Evolutionary conservation across 2,888 invertebrate species (phyloP).

Genomic region (Lathronympha strigana): DNA sequence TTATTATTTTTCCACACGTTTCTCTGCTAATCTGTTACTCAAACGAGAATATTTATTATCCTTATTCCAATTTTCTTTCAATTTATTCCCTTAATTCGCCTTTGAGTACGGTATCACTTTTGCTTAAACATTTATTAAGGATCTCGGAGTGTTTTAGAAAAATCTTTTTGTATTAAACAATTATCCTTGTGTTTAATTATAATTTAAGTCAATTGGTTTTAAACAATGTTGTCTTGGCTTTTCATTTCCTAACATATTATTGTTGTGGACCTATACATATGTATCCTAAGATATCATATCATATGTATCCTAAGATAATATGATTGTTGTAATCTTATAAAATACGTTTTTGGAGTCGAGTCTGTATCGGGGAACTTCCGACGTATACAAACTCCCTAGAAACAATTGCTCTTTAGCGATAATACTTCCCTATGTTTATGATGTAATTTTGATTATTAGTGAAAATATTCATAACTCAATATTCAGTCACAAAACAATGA

Average conservation of each 20-base stretch:
- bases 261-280: no score
- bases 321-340: no score
- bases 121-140: slow-evolving; percentile 25
- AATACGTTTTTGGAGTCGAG: no score
- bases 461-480: no score
- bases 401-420: no score
- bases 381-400: no score
- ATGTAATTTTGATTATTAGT: no score
- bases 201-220: not conserved
- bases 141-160: not conserved
- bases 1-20: slow-evolving; percentile 51
- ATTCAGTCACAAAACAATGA: no score
- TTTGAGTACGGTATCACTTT: slow-evolving; percentile 23
- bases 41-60: slow-evolving; percentile 43
- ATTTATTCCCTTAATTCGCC: slow-evolving; percentile 29
- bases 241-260: not conserved
- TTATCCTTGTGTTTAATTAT: slow-evolving; percentile 8
- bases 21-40: slow-evolving; percentile 51
- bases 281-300: no score
- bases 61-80: slow-evolving; percentile 34
- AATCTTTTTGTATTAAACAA: not conserved
- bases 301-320: no score
- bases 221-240: not conserved
- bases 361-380: no score
- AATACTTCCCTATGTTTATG: no score